Evolutionary conservation across 2,113 vertebrate genomes (phyloP), one percentile per base, ranked within the genome.

Genomic region (Pomatorhinus ruficollis): DNA sequence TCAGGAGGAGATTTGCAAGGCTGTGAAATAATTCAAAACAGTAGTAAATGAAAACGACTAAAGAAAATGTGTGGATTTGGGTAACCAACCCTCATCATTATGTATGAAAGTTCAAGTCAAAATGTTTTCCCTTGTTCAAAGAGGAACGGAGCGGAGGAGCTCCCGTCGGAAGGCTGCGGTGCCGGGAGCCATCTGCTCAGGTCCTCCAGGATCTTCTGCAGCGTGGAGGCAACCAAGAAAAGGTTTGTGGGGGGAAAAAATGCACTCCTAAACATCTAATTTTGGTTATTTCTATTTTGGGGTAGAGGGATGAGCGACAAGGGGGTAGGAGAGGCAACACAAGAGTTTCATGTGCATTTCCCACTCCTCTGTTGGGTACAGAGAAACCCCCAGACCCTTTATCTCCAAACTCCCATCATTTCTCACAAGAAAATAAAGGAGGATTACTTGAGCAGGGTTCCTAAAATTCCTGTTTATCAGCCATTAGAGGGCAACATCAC

Each of bases 21-120:
- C 95, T 97, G 96, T 90, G 97, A 97, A 98, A 97, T 95, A 95
- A 97, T 97, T 98, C 97, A 93, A 93, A 97, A 75, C 91, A 95
- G 96, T 95, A 97, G 96, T 95, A 97, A 98, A 98, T 95, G 97
- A 94, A 98, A 97, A 82, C 1, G 57, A 96, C 92, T 61, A 64
- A 92, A 94, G 96, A 82, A 97, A 98, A 95, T 83, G 95, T 79
- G 95, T 85, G 95, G 96, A 92, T 97, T 97, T 97, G 91, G 91
- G 97, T 96, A 97, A 97, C 96, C 96, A 97, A 96, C 89, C 91
- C 96, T 92, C 71, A 21, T 94, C 82, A 64, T 91, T 97, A 98
- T 79, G 64, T 88, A 97, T 96, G 97, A 94, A 96, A 93, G 93
- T 95, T 97, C 50, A 25, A 82, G 97, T 98, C 97, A 98, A 98